Evolutionary conservation across 2,888 invertebrate species (phyloP).

Genomic region (Brachyptera risi): DNA sequence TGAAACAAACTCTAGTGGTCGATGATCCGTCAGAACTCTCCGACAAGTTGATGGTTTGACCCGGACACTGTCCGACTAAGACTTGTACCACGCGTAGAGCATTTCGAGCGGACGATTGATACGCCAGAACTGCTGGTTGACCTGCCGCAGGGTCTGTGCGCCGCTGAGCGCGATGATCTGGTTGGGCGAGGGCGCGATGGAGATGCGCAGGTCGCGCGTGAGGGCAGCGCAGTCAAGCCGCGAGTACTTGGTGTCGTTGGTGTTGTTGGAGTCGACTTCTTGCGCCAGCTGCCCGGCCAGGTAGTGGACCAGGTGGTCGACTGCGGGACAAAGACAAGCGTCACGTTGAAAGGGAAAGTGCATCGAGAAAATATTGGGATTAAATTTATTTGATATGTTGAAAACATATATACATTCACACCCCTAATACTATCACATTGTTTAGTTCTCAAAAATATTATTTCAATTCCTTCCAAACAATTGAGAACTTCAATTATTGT

Average conservation of each 20-base stretch:
- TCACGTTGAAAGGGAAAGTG: background rate
- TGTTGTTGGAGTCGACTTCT: conserved; percentile 77
- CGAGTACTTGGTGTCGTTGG: conserved; percentile 47
- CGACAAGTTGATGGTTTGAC: no score
- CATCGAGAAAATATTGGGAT: no score
- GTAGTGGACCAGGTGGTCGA: conserved; percentile 94
- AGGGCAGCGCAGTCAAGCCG: conserved; percentile 44
- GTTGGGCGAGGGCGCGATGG: conserved; percentile 80
- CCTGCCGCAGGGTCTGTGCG: conserved; percentile 85
- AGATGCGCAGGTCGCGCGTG: conserved; percentile 80
- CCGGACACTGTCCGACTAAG: no score
- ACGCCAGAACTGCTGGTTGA: conserved; percentile 94
- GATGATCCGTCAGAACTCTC: no score
- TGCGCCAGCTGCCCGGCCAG: conserved; percentile 86
- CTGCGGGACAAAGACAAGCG: conserved; percentile 50
- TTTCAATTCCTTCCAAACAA: no score
- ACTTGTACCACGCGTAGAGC: conserved; percentile 58
- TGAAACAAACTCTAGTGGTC: no score
- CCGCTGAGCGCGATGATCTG: conserved; percentile 80
- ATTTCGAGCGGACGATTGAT: conserved; percentile 93
- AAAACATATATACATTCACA: no score
- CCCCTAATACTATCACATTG: no score
- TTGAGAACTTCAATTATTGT: no score
- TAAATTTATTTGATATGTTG: no score
- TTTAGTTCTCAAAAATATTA: no score